Evolutionary conservation across 2,113 vertebrate species (phyloP).

Genomic region (Ceyx melanurus): DNA sequence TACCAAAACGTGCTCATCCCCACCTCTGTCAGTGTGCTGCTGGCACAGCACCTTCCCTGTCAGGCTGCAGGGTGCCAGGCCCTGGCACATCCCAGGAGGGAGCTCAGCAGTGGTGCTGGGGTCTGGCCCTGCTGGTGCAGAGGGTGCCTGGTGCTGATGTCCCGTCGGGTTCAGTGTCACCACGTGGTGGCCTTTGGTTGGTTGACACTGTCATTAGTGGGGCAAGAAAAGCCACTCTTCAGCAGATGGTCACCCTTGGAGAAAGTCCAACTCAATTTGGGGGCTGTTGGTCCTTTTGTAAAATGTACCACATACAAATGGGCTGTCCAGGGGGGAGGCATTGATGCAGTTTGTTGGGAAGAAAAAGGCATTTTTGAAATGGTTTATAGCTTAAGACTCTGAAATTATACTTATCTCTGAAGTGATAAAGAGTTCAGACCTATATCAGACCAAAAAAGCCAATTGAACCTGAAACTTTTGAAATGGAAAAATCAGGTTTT

Average conservation of each 20-base stretch:
- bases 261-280: rapidly evolving
- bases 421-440: neutral
- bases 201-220: rapidly evolving
- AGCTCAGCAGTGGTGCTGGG: no score
- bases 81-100: no score
- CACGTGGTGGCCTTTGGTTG: rapidly evolving
- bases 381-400: neutral
- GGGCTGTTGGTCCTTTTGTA: neutral
- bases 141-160: rapidly evolving
- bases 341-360: neutral
- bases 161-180: neutral
- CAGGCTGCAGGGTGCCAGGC: no score
- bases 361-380: neutral
- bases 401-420: neutral
- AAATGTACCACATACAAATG: neutral
- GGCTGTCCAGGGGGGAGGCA: neutral
- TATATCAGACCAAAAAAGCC: neutral
- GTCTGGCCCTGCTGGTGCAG: neutral
- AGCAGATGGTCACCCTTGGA: neutral
- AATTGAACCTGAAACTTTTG: neutral
- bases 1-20: rapidly evolving
- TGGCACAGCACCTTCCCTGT: neutral
- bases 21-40: neutral
- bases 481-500: neutral
- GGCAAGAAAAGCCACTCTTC: neutral